Conservation (phyloP, 2,113 vertebrate genomes). For the Cyanistes caeruleus region DNA sequence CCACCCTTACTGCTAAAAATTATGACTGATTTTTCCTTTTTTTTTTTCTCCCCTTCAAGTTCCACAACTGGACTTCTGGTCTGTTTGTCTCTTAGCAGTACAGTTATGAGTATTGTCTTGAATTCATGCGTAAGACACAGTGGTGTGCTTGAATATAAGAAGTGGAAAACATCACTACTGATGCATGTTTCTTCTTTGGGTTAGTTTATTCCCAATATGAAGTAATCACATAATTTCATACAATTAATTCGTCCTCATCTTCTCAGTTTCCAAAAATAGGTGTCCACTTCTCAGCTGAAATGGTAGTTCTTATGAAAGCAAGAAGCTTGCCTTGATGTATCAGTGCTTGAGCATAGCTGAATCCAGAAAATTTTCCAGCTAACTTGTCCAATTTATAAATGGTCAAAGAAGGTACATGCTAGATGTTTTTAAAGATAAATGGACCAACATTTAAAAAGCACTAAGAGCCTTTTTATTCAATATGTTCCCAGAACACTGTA, state of each 20-base stretch:
- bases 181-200: not conserved
- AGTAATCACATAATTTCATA: not conserved
- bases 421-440: slow-evolving; percentile 67
- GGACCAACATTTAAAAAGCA: slow-evolving; percentile 63
- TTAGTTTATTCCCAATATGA: not conserved
- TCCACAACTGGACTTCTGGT: not conserved
- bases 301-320: not conserved
- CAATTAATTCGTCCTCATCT: not conserved
- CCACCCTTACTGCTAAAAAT: not conserved
- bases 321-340: slow-evolving; percentile 66
- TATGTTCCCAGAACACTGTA: slow-evolving; percentile 74
- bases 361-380: slow-evolving; percentile 49
- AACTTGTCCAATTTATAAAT: slow-evolving; percentile 59
- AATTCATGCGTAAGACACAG: accelerated
- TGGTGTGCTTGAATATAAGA: not conserved
- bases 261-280: not conserved
- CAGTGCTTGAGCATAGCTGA: slow-evolving; percentile 43
- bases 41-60: not conserved
- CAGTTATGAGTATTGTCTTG: not conserved
- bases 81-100: not conserved
- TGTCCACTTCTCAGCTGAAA: not conserved
- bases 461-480: slow-evolving; percentile 67
- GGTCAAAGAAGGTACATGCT: slow-evolving; percentile 60
- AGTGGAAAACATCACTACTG: not conserved
- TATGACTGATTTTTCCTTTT: not conserved